Evolutionary conservation across 2,888 invertebrate species (phyloP).

Genomic region (Ormyrus rosae): DNA sequence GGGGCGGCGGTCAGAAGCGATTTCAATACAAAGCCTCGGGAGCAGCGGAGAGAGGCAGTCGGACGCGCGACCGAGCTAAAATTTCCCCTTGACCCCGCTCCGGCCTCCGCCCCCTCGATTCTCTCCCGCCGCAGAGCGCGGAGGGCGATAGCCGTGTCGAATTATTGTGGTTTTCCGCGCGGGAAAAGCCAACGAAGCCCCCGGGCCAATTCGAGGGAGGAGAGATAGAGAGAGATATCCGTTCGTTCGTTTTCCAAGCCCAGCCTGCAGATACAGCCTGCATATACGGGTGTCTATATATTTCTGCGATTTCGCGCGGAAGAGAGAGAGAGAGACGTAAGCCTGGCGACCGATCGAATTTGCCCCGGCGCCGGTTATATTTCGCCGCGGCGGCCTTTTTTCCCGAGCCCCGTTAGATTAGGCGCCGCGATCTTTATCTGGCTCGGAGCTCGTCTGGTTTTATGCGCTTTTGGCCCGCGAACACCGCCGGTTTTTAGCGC

Average conservation of each 20-base stretch:
- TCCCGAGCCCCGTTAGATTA: neutral
- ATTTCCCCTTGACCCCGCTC: conserved; percentile 21
- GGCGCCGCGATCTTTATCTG: conserved; percentile 34
- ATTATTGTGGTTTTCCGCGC: conserved; percentile 50
- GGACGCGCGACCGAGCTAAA: neutral
- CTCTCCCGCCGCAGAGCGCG: neutral
- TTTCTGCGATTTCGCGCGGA: neutral
- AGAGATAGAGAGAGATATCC: neutral
- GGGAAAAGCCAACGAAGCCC: conserved; percentile 36
- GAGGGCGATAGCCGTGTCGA: conserved; percentile 36
- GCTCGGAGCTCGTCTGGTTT: conserved; percentile 8
- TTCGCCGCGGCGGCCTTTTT: neutral
- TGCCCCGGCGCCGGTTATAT: conserved; percentile 17
- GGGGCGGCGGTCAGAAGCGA: neutral
- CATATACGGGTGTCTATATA: neutral
- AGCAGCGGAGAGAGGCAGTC: neutral
- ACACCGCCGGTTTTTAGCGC: conserved; percentile 1
- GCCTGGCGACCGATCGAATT: conserved; percentile 23
- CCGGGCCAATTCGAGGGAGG: conserved; percentile 33
- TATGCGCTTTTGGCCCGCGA: neutral
- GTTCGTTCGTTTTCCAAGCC: conserved; percentile 4
- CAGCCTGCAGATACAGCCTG: neutral
- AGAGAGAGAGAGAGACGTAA: neutral
- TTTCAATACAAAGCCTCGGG: conserved; percentile 20
- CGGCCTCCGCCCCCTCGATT: neutral